Conservation (phyloP, 2,797 vertebrate genomes). For the Hydrophis major region DNA sequence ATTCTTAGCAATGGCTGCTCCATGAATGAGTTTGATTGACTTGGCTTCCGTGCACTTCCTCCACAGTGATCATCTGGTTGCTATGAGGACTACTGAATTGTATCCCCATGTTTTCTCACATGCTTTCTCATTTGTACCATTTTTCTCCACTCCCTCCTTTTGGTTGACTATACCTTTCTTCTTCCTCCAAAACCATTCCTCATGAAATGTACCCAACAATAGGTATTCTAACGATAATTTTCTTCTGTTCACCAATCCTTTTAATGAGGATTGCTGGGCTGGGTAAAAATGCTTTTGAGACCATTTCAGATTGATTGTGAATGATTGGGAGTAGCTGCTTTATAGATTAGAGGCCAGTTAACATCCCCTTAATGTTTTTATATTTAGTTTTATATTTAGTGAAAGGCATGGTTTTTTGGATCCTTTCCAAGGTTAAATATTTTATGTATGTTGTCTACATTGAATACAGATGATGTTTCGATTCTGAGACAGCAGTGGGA, state of each 20-base stretch:
- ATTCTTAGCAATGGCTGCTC: neutral
- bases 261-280: neutral
- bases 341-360: neutral
- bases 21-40: neutral
- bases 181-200: neutral
- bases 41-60: neutral
- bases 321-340: neutral
- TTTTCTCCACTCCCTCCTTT: neutral
- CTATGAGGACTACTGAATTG: neutral
- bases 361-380: neutral
- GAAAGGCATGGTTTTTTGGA: neutral
- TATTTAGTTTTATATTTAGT: neutral
- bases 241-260: neutral
- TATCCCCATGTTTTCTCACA: neutral
- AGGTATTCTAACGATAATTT: neutral
- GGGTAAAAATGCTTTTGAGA: neutral
- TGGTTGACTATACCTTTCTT: neutral
- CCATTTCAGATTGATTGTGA: neutral
- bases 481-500: fast-evolving
- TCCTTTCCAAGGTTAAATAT: neutral
- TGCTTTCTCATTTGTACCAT: neutral
- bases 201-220: neutral
- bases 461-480: neutral
- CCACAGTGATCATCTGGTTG: neutral
- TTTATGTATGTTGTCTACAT: neutral